A percentile compares a stretch with the other conserved stretches of the same genome.
Evolutionary conservation across 2,113 vertebrate species (phyloP).

Genomic region (Spea bombifrons): DNA sequence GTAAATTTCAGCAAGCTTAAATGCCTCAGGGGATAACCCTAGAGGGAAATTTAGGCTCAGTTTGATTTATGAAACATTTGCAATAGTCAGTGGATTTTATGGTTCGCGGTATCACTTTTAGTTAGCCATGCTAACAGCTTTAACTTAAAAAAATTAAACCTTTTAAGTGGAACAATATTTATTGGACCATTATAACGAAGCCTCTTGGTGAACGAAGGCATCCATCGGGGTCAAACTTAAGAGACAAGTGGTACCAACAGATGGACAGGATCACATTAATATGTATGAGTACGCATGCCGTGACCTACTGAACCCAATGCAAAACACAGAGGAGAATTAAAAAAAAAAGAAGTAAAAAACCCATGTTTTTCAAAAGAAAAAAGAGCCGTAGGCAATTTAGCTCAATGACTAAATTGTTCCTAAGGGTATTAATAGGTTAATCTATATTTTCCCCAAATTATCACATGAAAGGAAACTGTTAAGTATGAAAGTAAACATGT

Average conservation of each 20-base stretch:
- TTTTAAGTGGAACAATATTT: conserved; percentile 48
- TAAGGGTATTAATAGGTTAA: conserved; percentile 33
- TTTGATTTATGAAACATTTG: conserved; percentile 40
- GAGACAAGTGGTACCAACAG: conserved; percentile 40
- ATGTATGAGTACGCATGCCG: conserved; percentile 41
- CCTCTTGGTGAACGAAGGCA: conserved; percentile 42
- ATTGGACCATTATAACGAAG: conserved; percentile 42
- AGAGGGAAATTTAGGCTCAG: conserved; percentile 19
- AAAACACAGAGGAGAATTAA: conserved; percentile 26
- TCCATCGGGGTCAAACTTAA: conserved; percentile 43
- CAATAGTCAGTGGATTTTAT: conserved; percentile 41
- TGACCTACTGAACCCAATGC: conserved; percentile 38
- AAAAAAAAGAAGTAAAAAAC: not conserved
- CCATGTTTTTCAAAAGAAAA: conserved; percentile 40
- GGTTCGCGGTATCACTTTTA: conserved; percentile 27
- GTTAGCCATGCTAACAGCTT: conserved; percentile 45
- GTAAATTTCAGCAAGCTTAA: conserved; percentile 20
- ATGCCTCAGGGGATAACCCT: conserved; percentile 32
- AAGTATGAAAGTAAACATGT: not conserved
- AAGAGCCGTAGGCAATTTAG: conserved; percentile 33
- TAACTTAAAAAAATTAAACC: conserved; percentile 47
- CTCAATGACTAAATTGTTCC: conserved; percentile 41
- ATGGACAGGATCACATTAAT: conserved; percentile 42
- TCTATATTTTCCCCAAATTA: conserved; percentile 38
- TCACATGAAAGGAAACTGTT: conserved; percentile 32